Evolutionary conservation across 1,140 invertebrate genomes (phyloP).

Genomic region (Cydia fagiglandana): DNA sequence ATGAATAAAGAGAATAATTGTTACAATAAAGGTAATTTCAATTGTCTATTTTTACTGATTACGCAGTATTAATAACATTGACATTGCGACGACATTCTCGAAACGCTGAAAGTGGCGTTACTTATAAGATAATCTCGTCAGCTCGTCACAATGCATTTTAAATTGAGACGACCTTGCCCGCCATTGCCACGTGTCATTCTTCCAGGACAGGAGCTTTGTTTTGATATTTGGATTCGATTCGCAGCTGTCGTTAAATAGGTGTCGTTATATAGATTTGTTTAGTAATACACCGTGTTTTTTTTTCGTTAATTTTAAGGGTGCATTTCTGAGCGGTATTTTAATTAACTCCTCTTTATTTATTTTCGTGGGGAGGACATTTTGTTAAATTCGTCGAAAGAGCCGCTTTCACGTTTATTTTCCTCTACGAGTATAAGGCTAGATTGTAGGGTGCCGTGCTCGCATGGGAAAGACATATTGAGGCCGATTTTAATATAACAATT

Average conservation of each 20-base stretch:
- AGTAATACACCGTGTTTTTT: background rate
- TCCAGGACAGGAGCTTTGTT: background rate
- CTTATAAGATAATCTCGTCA: conserved; percentile 16
- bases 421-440: no score
- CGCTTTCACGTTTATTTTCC: no score
- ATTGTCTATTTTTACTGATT: background rate
- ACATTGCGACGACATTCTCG: background rate
- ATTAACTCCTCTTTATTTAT: no score
- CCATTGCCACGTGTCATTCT: background rate
- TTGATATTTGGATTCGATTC: background rate
- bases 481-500: no score
- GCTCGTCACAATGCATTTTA: conserved; percentile 13
- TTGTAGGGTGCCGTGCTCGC: no score
- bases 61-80: conserved; percentile 8
- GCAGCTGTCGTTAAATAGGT: background rate
- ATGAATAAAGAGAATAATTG: no score
- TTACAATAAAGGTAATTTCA: background rate
- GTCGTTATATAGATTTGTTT: background rate
- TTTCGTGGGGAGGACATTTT: no score
- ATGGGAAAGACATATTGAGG: no score
- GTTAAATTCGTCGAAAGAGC: no score
- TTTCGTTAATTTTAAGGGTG: no score
- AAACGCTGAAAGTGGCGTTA: conserved; percentile 21
- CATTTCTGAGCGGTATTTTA: no score
- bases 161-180: conserved; percentile 16